Base-by-base conservation (phyloP, 2,113 vertebrate genomes). In the Calidris pygmaea region DNA sequence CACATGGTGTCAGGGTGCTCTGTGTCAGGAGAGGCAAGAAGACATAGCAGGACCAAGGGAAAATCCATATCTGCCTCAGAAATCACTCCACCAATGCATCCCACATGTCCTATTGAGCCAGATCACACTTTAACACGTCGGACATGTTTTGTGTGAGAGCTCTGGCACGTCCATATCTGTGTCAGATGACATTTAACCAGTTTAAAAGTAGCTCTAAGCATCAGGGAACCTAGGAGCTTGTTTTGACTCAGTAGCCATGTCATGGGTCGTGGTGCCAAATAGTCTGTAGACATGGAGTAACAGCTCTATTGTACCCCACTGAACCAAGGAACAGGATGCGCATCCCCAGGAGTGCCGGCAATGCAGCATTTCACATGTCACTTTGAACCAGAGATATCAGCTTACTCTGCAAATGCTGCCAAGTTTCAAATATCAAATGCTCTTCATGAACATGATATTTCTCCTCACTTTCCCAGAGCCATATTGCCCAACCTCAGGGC, bases 101-200 rank as follows among this genome's bases (percentile, higher is more conserved):
- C 32, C 73, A 45, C 70, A n/a, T 13, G 45, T 32, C 12, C 43
- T 63, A 12, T 10, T 24, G 19, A 78, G 35, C n/a, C 53, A 43
- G 58, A 26, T 53, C 26, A 12, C 56, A 10, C 39, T 76, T 55
- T 7, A 75, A 26, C 10, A 16, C 16, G 45, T 66, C 34, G 39
- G 65, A 17, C 6, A 0, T 1, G 8, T 53, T 82, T 50, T 21
- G 7, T n/a, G 6, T 3, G 23, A 87, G 48, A 65, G 56, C 27
- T 56, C 48, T 60, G n/a, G 27, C 58, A 52, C 1, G 0, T 34
- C 52, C 5, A 0, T 17, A n/a, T 50, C 53, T n/a, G 18, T 22
- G 27, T 37, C 45, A 82, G 27, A 17, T 20, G 18, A 65, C 7
- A 14, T 15, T 62, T 85, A 56, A 24, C 22, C 34, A 56, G 67